Evolutionary conservation across 2,888 invertebrate species (phyloP).

Genomic region (Iphiclides podalirius): DNA sequence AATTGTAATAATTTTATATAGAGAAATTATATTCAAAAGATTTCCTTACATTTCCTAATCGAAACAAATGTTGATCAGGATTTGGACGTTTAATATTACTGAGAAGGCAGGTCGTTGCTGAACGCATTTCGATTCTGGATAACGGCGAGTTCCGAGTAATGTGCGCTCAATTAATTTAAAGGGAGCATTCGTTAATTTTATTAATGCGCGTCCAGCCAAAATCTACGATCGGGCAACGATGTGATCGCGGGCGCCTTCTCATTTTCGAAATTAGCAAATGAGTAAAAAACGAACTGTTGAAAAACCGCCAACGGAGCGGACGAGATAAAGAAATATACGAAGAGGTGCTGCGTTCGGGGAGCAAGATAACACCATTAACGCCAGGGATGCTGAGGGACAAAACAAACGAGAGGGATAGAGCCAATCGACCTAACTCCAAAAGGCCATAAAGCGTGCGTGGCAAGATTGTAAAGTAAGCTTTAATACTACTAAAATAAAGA

Average conservation of each 20-base stretch:
- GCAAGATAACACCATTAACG: constrained; percentile 79
- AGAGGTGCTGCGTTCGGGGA: constrained; percentile 78
- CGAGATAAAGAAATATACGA: constrained; percentile 79
- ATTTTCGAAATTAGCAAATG: constrained; percentile 80
- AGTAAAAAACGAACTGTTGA: constrained; percentile 64
- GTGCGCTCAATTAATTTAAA: constrained; percentile 75
- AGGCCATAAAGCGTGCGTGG: constrained; percentile 11
- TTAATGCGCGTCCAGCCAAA: constrained; percentile 70
- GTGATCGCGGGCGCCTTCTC: constrained; percentile 72
- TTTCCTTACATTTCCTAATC: no score
- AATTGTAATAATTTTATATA: no score
- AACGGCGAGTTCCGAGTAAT: constrained; percentile 60
- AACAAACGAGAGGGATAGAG: constrained; percentile 66
- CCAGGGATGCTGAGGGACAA: constrained; percentile 66
- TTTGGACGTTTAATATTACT: constrained; percentile 29
- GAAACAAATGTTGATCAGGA: constrained; percentile 4
- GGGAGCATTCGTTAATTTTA: constrained; percentile 76
- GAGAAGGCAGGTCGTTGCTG: constrained; percentile 41
- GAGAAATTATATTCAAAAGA: no score
- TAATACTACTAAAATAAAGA: constrained; percentile 20
- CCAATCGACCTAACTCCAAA: constrained; percentile 25
- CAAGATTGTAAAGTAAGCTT: constrained; percentile 23
- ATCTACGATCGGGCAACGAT: constrained; percentile 71
- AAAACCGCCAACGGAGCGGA: constrained; percentile 70
- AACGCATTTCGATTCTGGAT: constrained; percentile 60